Conservation (phyloP, 2,113 vertebrate genomes). For the Suncus etruscus region DNA sequence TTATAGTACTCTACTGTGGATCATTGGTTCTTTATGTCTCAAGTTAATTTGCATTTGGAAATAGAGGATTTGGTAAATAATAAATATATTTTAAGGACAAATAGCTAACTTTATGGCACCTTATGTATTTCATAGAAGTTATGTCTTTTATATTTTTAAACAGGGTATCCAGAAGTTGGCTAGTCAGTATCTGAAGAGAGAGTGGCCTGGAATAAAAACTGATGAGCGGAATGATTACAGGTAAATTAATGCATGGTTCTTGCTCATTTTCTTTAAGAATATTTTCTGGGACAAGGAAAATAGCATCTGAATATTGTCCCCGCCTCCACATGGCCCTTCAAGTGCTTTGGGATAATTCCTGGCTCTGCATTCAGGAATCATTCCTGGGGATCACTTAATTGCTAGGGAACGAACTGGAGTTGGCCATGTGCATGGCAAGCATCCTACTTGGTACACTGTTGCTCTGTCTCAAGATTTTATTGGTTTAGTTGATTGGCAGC, state of each 20-base stretch:
- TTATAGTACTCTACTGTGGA: slow-evolving; percentile 30
- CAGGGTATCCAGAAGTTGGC: slow-evolving; percentile 98
- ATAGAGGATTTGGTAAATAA: slow-evolving; percentile 45
- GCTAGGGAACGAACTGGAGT: no score
- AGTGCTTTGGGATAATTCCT: slow-evolving; percentile 12
- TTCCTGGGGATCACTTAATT: no score
- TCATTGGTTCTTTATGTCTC: slow-evolving; percentile 31
- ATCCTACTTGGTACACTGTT: not conserved
- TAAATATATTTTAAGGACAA: slow-evolving; percentile 58
- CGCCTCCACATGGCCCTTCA: no score
- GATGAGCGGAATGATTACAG: slow-evolving; percentile 97
- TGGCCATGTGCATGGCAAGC: no score
- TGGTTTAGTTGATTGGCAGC: slow-evolving; percentile 90
- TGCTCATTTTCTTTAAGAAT: slow-evolving; percentile 51
- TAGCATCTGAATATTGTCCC: no score
- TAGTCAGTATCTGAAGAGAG: slow-evolving; percentile 97
- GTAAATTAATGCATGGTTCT: slow-evolving; percentile 84
- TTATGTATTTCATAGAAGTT: slow-evolving; percentile 58
- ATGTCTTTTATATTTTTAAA: slow-evolving; percentile 33
- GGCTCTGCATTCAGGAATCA: no score
- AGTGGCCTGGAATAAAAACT: slow-evolving; percentile 95
- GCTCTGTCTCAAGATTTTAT: slow-evolving; percentile 44
- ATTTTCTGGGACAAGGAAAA: not conserved
- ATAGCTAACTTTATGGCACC: slow-evolving; percentile 24
- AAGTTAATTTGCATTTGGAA: slow-evolving; percentile 58